Percentiles rank a stretch among this genome's conserved stretches.
phyloP scores from a whole-genome alignment of 1,140 invertebrate species.

The Apolygus lucorum region DNA sequence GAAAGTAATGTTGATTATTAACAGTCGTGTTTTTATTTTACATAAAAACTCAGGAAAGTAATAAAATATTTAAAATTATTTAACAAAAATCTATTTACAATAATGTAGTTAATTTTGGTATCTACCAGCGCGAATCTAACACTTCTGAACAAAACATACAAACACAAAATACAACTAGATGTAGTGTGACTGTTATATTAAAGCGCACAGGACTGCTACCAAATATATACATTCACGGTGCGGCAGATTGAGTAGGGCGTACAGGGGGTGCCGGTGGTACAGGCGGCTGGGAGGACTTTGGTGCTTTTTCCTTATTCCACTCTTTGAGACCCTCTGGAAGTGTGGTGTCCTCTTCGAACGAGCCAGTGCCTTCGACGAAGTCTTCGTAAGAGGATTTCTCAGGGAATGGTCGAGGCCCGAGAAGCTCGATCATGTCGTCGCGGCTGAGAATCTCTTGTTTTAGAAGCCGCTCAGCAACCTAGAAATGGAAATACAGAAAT shows the following conservation, averaged over 20 bases:
- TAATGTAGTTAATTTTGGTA: background rate
- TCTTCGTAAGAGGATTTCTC: constrained; percentile 99
- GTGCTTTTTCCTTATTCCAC: constrained; percentile 68
- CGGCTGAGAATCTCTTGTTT: constrained; percentile 93
- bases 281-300: constrained; percentile 34
- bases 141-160: background rate
- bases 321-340: constrained; percentile 91
- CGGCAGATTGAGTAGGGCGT: constrained; percentile 13
- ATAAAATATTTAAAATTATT: background rate
- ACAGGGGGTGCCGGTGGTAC: constrained; percentile 26
- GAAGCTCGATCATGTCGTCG: constrained; percentile 95
- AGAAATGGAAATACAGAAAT: too few relatives aligned
- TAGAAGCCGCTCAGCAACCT: constrained; percentile 88
- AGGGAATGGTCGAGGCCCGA: constrained; percentile 89
- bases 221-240: background rate
- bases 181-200: background rate
- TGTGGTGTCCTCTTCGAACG: constrained; percentile 90
- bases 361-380: constrained; percentile 48
- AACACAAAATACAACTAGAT: background rate
- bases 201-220: constrained; percentile 1
- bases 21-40: too few relatives aligned
- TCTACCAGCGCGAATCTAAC: background rate
- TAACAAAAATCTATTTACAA: background rate
- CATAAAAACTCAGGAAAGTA: too few relatives aligned
- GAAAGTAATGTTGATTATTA: too few relatives aligned